Conservation (phyloP, 2,797 vertebrate genomes). For the Poecilia picta region DNA sequence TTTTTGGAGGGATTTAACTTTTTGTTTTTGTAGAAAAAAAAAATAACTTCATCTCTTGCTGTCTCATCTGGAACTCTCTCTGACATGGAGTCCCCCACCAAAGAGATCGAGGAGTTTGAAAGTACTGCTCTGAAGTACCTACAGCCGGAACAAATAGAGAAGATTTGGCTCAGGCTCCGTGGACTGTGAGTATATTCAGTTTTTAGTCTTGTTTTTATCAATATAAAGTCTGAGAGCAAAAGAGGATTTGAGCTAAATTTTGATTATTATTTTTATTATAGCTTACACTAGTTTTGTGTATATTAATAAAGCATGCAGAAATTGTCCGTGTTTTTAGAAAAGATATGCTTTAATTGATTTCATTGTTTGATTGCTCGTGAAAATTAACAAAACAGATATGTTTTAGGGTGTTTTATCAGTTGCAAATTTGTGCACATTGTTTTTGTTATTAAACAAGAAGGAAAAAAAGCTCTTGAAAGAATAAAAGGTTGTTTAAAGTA, state of each 20-base stretch:
- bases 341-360: background rate
- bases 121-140: conserved; percentile 97
- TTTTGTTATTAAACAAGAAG: background rate
- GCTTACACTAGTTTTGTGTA: background rate
- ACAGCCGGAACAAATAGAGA: conserved; percentile 97
- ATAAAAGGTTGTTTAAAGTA: background rate
- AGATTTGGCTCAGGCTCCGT: conserved; percentile 97
- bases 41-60: conserved; percentile 31
- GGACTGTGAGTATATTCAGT: conserved; percentile 92
- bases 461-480: background rate
- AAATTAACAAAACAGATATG: conserved; percentile 6
- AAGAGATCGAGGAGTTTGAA: conserved; percentile 99
- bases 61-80: conserved; percentile 44
- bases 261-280: background rate
- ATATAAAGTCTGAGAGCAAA: conserved; percentile 13
- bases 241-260: conserved; percentile 1
- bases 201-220: conserved; percentile 49
- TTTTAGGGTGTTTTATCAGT: background rate
- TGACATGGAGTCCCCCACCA: conserved; percentile 97
- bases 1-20: conserved; percentile 72
- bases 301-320: background rate
- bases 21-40: conserved; percentile 62
- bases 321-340: background rate
- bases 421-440: conserved; percentile 12
- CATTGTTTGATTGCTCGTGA: background rate